Percentiles rank a stretch among this genome's conserved stretches.
Evolutionary conservation across 2,113 vertebrate genomes (phyloP).

Genomic region (Otolemur garnettii): DNA sequence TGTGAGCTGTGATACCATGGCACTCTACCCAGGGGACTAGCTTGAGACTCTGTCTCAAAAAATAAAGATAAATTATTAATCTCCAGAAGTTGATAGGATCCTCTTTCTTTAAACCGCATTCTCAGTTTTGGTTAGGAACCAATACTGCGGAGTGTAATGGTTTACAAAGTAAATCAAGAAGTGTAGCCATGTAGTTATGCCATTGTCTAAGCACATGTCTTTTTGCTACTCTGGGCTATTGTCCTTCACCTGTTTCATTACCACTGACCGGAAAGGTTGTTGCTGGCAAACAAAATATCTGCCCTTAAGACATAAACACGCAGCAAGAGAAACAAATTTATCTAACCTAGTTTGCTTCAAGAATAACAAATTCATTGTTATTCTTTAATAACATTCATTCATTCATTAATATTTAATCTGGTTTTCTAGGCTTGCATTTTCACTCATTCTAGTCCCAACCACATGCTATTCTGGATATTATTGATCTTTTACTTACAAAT

Average conservation of each 20-base stretch:
- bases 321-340: neutral
- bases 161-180: neutral
- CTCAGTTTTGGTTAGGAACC: conserved; percentile 31
- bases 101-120: neutral
- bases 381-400: too few relatives aligned
- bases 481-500: neutral
- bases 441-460: neutral
- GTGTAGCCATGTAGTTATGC: neutral
- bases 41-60: too few relatives aligned
- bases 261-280: neutral
- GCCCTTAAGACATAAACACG: neutral
- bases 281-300: neutral
- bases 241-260: neutral
- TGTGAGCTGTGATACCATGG: too few relatives aligned
- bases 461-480: neutral
- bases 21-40: too few relatives aligned
- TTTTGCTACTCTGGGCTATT: conserved; percentile 27
- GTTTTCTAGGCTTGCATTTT: neutral
- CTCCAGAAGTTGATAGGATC: conserved; percentile 2
- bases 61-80: neutral
- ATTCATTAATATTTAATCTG: neutral
- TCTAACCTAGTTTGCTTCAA: neutral
- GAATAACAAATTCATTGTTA: neutral
- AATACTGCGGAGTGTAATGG: neutral
- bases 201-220: neutral